Conservation (phyloP, 2,797 vertebrate genomes). For the Oreochromis grahami region DNA sequence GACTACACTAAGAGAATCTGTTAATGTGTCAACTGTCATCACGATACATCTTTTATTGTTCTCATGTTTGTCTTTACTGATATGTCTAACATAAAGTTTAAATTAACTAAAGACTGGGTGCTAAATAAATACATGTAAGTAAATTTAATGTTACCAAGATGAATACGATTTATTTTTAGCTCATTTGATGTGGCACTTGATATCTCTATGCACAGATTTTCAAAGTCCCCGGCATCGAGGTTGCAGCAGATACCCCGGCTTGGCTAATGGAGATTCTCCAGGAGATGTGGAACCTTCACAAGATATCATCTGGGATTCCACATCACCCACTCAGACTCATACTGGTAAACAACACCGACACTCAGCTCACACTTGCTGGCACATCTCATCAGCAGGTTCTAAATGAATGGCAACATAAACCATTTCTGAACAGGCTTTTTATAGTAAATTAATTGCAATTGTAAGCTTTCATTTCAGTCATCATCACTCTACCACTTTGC, state of each 20-base stretch:
- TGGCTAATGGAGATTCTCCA: slow-evolving; percentile 78
- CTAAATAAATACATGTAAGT: background rate
- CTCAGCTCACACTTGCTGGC: background rate
- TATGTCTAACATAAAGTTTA: background rate
- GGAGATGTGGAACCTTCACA: slow-evolving; percentile 83
- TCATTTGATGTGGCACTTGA: background rate
- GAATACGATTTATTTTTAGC: background rate
- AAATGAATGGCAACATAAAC: background rate
- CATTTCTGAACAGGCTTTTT: fast-evolving
- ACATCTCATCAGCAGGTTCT: background rate
- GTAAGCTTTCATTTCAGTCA: background rate
- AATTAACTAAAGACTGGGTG: fast-evolving
- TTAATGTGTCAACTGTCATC: fast-evolving
- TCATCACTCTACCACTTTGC: fast-evolving
- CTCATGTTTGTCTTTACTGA: background rate
- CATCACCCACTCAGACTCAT: slow-evolving; percentile 80
- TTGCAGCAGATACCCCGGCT: slow-evolving; percentile 20
- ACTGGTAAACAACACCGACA: slow-evolving; percentile 67
- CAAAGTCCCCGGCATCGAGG: slow-evolving; percentile 64
- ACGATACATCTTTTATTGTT: background rate
- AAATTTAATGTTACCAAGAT: background rate
- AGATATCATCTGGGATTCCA: slow-evolving; percentile 94
- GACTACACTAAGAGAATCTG: background rate
- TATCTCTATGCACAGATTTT: slow-evolving; percentile 41
- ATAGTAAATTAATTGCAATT: background rate